A percentile compares a stretch with the other conserved stretches of the same genome.
phyloP scores from a whole-genome alignment of 2,888 invertebrate species.

The Eremobia ochroleuca region DNA sequence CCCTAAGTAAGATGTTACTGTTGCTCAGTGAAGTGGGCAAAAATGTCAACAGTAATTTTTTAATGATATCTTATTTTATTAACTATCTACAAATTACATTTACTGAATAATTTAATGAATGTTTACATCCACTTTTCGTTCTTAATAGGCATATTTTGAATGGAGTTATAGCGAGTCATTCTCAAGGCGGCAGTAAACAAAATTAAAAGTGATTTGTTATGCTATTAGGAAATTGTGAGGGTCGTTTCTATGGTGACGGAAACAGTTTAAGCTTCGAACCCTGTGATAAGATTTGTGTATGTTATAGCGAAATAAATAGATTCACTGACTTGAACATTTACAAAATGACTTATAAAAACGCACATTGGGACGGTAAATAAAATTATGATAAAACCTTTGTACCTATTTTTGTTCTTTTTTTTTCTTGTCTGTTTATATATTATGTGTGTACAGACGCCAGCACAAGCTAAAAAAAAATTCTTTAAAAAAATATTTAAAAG shows the following conservation, averaged over 20 bases:
- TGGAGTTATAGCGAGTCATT: constrained; percentile 44
- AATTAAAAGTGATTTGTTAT: constrained; percentile 60
- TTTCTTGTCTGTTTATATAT: no score
- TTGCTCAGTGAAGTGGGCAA: not conserved
- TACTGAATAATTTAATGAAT: constrained; percentile 6
- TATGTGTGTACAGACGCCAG: no score
- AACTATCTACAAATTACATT: not conserved
- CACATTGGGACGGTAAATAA: not conserved
- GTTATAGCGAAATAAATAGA: no score
- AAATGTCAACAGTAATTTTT: not conserved
- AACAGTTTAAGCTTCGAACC: constrained; percentile 28
- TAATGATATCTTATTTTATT: not conserved
- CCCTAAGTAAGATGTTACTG: not conserved
- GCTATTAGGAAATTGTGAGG: constrained; percentile 44
- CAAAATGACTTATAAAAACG: no score
- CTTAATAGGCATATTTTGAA: constrained; percentile 30
- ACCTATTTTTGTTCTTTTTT: no score
- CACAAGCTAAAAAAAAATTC: no score
- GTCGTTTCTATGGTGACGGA: constrained; percentile 43
- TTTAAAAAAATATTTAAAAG: no score
- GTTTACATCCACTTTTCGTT: constrained; percentile 11
- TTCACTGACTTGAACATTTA: no score
- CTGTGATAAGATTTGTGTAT: constrained; percentile 29
- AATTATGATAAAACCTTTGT: not conserved
- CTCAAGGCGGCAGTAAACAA: constrained; percentile 45